A percentile compares a stretch with the other conserved stretches of the same genome.
These are phyloP conservation scores for Macropis europaea DNA, from an alignment of 2,888 invertebrate species.

Conservation along the genomic window DNA sequence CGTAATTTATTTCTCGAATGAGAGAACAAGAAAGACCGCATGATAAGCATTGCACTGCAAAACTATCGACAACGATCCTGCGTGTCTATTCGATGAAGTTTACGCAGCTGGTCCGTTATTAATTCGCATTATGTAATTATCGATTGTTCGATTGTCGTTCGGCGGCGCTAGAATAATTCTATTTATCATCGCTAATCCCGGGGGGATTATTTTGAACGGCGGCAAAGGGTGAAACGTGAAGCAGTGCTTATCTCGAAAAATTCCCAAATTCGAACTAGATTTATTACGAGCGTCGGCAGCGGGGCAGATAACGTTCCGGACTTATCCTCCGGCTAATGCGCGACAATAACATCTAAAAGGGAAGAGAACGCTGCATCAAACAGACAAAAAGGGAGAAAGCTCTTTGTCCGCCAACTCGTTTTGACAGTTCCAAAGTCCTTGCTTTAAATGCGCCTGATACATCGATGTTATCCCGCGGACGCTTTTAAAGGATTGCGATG, in stretches of 20 bases:
- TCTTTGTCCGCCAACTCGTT: constrained; percentile 26
- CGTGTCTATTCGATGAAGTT: not conserved
- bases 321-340: not conserved
- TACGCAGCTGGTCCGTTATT: not conserved
- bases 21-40: too few species aligned
- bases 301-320: not conserved
- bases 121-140: not conserved
- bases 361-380: not conserved
- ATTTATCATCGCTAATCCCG: not conserved
- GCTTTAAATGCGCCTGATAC: constrained; percentile 23
- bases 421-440: constrained; percentile 15
- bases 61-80: not conserved
- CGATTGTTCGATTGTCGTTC: not conserved
- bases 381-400: not conserved
- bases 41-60: too few species aligned
- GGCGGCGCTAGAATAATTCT: not conserved
- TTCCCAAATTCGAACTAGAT: not conserved
- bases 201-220: not conserved
- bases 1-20: too few species aligned
- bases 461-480: constrained; percentile 9
- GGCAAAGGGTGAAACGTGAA: not conserved
- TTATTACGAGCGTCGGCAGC: not conserved
- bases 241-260: not conserved
- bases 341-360: not conserved
- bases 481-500: not conserved